Conservation (phyloP, 2,113 vertebrate species). For the Lophotis ruficrista region DNA sequence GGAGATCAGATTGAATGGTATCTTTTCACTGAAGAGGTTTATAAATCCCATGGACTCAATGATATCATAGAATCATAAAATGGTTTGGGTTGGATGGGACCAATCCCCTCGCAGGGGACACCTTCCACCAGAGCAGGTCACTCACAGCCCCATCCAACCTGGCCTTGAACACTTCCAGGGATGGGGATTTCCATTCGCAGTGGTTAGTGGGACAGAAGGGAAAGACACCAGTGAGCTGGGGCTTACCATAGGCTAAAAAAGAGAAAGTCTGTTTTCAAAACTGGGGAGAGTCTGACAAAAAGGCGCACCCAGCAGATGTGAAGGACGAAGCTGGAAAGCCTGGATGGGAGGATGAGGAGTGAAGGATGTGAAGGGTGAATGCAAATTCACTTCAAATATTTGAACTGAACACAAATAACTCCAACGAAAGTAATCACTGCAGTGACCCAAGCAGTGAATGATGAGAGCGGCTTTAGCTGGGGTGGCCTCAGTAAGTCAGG, state of each 20-base stretch:
- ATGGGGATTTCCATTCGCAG: neutral
- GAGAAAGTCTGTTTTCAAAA: neutral
- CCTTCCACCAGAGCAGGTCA: too few species aligned
- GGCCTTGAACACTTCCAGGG: too few species aligned
- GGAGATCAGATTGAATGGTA: neutral
- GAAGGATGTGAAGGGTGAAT: neutral
- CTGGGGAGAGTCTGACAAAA: neutral
- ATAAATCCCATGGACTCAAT: neutral
- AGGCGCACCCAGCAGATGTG: neutral
- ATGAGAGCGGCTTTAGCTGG: neutral
- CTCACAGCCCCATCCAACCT: too few species aligned
- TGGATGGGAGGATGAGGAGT: neutral
- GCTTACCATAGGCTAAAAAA: neutral
- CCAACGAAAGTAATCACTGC: neutral
- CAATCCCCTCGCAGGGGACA: too few species aligned
- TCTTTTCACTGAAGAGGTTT: neutral
- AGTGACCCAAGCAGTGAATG: neutral
- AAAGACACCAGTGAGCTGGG: neutral
- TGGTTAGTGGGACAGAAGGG: neutral
- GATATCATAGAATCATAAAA: too few species aligned
- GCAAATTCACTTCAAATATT: neutral
- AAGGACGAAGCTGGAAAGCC: neutral
- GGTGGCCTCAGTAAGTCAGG: accelerated
- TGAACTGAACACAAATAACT: neutral
- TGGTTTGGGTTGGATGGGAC: too few species aligned